Base-by-base conservation (phyloP, 2,888 invertebrate species). In the Axea sp. region DNA sequence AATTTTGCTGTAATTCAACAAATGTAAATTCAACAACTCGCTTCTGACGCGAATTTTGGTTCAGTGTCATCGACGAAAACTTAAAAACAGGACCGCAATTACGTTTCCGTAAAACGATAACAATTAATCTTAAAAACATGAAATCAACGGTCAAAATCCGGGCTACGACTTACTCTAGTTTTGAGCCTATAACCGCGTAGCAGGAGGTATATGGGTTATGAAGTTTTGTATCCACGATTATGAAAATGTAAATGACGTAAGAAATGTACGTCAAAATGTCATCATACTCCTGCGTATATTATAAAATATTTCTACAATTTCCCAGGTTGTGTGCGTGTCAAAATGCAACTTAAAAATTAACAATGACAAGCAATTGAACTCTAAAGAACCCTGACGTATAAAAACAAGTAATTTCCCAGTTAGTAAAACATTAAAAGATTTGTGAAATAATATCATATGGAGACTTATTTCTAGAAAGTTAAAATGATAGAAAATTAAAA, bases 61-160 rank as follows among this genome's bases (percentile, higher is more conserved):
- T n/a, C n/a, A n/a, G n/a, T n/a, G n/a, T n/a, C n/a, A n/a, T n/a
- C n/a, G n/a, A n/a, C n/a, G n/a, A n/a, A n/a, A n/a, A n/a, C n/a
- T n/a, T n/a, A n/a, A n/a, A n/a, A n/a, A n/a, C n/a, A n/a, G n/a
- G n/a, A n/a, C n/a, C n/a, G n/a, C n/a, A n/a, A n/a, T n/a, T n/a
- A n/a, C n/a, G n/a, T n/a, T n/a, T n/a, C n/a, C n/a, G n/a, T n/a
- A n/a, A n/a, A n/a, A n/a, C n/a, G n/a, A n/a, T n/a, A n/a, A n/a
- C n/a, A n/a, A n/a, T n/a, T n/a, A n/a, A n/a, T n/a, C n/a, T n/a
- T n/a, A n/a, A n/a, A n/a, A n/a, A n/a, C n/a, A n/a, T n/a, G n/a
- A n/a, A n/a, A n/a, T n/a, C n/a, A n/a, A n/a, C n/a, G n/a, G 12
- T 31, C 26, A 26, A 31, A 51, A 72, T 65, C 65, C 72, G 65